Conservation (phyloP, 2,888 invertebrate species). For the Scaptomyza reducta region DNA sequence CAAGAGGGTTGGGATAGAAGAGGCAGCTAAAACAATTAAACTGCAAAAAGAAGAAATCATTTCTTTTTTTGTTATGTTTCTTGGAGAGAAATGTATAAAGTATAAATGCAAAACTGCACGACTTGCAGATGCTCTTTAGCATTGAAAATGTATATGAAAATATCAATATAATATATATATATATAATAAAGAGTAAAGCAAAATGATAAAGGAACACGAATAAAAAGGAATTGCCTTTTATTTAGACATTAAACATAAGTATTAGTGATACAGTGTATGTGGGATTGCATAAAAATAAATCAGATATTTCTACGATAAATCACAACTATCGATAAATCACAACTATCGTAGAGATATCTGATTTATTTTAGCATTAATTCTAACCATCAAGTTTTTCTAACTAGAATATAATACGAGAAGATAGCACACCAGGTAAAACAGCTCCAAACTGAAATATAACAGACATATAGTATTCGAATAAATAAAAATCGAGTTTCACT, state of each 20-base stretch:
- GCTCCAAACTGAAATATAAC: conserved; percentile 22
- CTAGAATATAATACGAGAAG: conserved; percentile 38
- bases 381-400: not conserved
- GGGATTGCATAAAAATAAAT: not conserved
- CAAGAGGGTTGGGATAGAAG: not conserved
- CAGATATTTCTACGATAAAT: not conserved
- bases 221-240: no score
- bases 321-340: no score
- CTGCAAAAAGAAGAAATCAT: conserved; percentile 64
- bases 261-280: no score
- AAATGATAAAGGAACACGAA: no score
- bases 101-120: not conserved
- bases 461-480: not conserved
- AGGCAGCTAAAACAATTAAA: conserved; percentile 61
- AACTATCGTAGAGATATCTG: not conserved
- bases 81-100: conserved; percentile 14
- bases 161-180: no score
- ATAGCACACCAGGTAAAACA: conserved; percentile 51
- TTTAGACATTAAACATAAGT: not conserved
- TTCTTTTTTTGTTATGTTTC: conserved; percentile 14
- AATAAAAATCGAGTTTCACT: not conserved
- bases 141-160: not conserved
- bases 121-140: not conserved
- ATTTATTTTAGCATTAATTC: not conserved
- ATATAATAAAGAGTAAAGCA: no score